These are phyloP conservation scores for Sander lucioperca DNA, from an alignment of 2,113 vertebrate genomes.

Conservation along the genomic window DNA sequence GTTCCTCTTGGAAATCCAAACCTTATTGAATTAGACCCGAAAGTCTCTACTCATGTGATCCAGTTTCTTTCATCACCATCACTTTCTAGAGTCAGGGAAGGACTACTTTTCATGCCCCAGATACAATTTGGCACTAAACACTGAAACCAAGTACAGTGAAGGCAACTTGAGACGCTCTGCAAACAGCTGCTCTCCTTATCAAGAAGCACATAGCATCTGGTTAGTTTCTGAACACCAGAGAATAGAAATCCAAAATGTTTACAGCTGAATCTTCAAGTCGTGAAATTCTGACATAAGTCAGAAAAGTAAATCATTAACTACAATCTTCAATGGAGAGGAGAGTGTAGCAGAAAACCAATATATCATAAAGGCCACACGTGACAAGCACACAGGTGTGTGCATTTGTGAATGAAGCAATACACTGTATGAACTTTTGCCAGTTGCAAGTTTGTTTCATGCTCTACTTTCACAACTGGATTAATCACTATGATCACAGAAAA, in stretches of 20 bases:
- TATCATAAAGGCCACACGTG: slow-evolving; percentile 4
- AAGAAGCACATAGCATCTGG: slow-evolving; percentile 38
- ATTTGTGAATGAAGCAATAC: slow-evolving; percentile 1
- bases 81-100: slow-evolving; percentile 30
- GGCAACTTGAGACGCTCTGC: slow-evolving; percentile 48
- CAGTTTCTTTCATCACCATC: slow-evolving; percentile 52
- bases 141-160: slow-evolving; percentile 53
- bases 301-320: slow-evolving; percentile 66
- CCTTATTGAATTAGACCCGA: slow-evolving; percentile 53
- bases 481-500: neutral
- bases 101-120: slow-evolving; percentile 46
- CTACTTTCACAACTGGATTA: neutral
- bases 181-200: slow-evolving; percentile 58
- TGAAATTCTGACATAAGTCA: slow-evolving; percentile 46
- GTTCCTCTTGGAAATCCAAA: slow-evolving; percentile 57
- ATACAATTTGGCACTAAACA: slow-evolving; percentile 57
- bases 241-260: slow-evolving; percentile 40
- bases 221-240: slow-evolving; percentile 13
- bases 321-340: slow-evolving; percentile 21
- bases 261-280: slow-evolving; percentile 5
- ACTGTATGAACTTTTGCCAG: neutral
- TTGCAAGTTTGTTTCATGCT: neutral
- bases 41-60: slow-evolving; percentile 27
- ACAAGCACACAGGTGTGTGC: neutral
- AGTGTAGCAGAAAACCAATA: slow-evolving; percentile 24